These are phyloP conservation scores for Anadara kagoshimensis DNA, from an alignment of 1,140 invertebrate genomes.

Conservation along the genomic window DNA sequence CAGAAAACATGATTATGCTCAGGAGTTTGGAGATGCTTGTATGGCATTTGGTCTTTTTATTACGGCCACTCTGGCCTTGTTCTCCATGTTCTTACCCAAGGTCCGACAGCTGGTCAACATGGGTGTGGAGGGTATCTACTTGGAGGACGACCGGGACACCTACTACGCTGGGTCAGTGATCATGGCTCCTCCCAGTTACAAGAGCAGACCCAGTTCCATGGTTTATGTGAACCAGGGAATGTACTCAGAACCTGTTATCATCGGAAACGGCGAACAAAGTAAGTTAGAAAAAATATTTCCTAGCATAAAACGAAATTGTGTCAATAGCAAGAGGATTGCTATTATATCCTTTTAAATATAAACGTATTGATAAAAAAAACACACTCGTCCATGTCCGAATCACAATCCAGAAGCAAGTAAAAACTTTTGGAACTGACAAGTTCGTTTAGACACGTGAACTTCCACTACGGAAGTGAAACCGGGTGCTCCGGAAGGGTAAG, in stretches of 20 bases:
- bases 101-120: constrained; percentile 89
- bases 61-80: constrained; percentile 87
- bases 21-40: constrained; percentile 83
- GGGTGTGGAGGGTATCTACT: constrained; percentile 81
- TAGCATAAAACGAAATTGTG: not conserved
- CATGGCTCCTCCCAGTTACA: constrained; percentile 66
- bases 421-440: too few species aligned
- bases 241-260: constrained; percentile 59
- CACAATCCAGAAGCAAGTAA: too few species aligned
- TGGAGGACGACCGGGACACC: constrained; percentile 83
- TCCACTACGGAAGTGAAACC: too few species aligned
- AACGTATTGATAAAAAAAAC: too few species aligned
- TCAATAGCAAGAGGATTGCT: too few species aligned
- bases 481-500: too few species aligned
- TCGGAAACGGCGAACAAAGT: constrained; percentile 62
- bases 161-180: constrained; percentile 77
- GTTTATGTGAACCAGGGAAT: constrained; percentile 73
- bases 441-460: too few species aligned
- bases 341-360: too few species aligned
- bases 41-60: constrained; percentile 89
- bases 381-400: too few species aligned
- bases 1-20: constrained; percentile 75
- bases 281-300: constrained; percentile 23
- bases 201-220: constrained; percentile 83
- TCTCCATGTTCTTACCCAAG: constrained; percentile 95